phyloP scores from a whole-genome alignment of 2,888 invertebrate genomes.

The Lomographa bimaculata region DNA sequence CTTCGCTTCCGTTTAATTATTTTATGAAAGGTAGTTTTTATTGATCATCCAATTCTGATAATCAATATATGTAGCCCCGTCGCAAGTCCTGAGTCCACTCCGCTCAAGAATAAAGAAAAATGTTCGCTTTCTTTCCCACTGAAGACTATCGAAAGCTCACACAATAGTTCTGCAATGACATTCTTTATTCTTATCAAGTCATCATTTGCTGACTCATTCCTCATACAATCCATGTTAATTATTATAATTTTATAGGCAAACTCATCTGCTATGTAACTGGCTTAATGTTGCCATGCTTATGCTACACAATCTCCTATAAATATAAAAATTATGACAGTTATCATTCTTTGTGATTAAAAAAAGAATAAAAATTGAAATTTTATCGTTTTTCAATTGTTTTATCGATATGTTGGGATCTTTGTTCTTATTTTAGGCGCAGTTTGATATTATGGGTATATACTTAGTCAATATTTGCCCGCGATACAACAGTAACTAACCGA shows the following conservation, averaged over 20 bases:
- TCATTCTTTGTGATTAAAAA: too few relatives aligned
- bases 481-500: too few relatives aligned
- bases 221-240: conserved; percentile 73
- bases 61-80: background rate
- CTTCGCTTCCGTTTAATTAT: too few relatives aligned
- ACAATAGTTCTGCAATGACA: conserved; percentile 70
- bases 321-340: too few relatives aligned
- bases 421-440: too few relatives aligned
- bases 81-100: background rate
- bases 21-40: too few relatives aligned
- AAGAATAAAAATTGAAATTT: too few relatives aligned
- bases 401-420: too few relatives aligned
- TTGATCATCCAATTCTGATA: too few relatives aligned
- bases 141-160: conserved; percentile 65
- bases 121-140: conserved; percentile 62
- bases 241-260: conserved; percentile 74
- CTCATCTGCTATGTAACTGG: conserved; percentile 44
- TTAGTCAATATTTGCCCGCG: too few relatives aligned
- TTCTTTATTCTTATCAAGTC: conserved; percentile 59
- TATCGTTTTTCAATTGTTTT: too few relatives aligned
- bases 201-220: conserved; percentile 72
- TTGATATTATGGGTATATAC: too few relatives aligned
- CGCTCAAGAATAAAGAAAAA: conserved; percentile 55
- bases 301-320: background rate
- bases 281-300: conserved; percentile 7